Percentiles rank a stretch among this genome's conserved stretches.
Evolutionary conservation across 2,797 vertebrate species (phyloP).

Genomic region (Strix occidentalis): DNA sequence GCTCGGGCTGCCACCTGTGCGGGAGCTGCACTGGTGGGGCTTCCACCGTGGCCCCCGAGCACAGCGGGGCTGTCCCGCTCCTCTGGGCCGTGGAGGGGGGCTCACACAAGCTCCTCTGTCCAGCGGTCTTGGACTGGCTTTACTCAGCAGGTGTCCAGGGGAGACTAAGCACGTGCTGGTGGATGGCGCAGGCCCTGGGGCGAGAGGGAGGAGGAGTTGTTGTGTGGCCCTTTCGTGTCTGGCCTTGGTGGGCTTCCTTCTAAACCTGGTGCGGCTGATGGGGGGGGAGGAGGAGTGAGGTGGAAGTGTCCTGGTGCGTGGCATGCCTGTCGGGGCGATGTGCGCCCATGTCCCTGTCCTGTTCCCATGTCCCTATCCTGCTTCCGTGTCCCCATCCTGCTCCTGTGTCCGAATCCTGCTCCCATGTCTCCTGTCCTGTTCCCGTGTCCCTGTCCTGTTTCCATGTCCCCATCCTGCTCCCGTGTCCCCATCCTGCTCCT

Average conservation of each 20-base stretch:
- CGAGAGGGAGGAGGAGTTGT: background rate
- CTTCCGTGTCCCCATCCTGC: too few relatives aligned
- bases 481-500: too few relatives aligned
- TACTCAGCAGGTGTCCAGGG: background rate
- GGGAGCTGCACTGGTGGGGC: background rate
- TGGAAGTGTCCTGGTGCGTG: fast-evolving
- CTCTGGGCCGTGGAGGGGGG: background rate
- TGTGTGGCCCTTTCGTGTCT: fast-evolving
- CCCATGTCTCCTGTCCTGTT: too few relatives aligned
- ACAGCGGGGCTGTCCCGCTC: background rate
- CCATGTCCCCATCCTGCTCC: too few relatives aligned
- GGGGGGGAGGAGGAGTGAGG: background rate
- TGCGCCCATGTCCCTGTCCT: fast-evolving
- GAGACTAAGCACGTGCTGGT: fast-evolving
- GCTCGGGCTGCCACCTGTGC: background rate
- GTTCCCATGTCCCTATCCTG: too few relatives aligned
- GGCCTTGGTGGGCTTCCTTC: background rate
- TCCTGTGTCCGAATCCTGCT: too few relatives aligned
- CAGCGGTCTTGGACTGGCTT: background rate
- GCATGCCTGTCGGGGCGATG: fast-evolving
- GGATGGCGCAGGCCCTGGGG: background rate
- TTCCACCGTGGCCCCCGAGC: background rate
- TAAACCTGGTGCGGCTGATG: background rate
- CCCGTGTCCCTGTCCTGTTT: too few relatives aligned
- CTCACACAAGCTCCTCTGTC: background rate